Conservation (phyloP, 2,888 invertebrate species). For the Trachelus iudaicus region DNA sequence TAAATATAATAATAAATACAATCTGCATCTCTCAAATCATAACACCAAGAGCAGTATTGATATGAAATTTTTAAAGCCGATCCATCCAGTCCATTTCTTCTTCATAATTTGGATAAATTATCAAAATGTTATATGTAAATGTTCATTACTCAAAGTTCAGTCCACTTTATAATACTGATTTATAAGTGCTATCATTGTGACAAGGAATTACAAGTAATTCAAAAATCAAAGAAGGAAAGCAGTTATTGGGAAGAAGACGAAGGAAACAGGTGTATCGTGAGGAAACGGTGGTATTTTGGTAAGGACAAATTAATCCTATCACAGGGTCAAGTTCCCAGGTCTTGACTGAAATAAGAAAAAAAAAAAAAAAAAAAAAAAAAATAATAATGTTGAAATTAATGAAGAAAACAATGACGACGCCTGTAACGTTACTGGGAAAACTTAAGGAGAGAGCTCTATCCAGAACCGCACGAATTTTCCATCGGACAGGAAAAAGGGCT, state of each 20-base stretch:
- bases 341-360: slow-evolving; percentile 1
- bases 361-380: too few relatives aligned
- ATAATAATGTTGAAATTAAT: not conserved
- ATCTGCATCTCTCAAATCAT: not conserved
- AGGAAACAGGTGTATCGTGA: not conserved
- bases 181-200: not conserved
- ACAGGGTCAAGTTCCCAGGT: slow-evolving; percentile 4
- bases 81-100: not conserved
- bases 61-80: not conserved
- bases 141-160: not conserved
- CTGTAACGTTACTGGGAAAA: not conserved
- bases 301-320: not conserved
- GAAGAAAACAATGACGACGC: not conserved
- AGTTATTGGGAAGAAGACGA: not conserved
- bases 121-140: not conserved
- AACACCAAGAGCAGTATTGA: not conserved
- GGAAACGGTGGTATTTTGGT: not conserved
- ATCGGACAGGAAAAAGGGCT: not conserved
- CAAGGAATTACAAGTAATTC: not conserved
- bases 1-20: not conserved
- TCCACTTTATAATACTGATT: not conserved
- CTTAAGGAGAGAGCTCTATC: not conserved
- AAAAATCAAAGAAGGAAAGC: not conserved
- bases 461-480: not conserved
- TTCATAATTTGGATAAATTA: not conserved